Conservation (phyloP, 2,113 vertebrate species). For the Boulengeromyrus knoepffleri region DNA sequence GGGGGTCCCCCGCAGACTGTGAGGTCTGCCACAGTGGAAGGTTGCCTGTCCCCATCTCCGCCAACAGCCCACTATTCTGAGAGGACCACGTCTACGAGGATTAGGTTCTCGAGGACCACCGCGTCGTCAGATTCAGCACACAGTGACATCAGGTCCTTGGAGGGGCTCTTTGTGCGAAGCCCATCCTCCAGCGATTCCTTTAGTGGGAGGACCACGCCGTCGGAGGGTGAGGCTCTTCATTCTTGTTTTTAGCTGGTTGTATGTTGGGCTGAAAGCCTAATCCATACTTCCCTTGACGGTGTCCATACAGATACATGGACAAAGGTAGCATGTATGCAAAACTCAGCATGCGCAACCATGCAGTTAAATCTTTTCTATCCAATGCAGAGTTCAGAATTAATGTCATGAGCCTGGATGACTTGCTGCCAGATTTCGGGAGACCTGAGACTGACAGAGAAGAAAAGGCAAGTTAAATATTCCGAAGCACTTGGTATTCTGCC, state of each 20-base stretch:
- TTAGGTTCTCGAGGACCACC: slow-evolving; percentile 17
- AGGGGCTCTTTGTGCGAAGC: slow-evolving; percentile 56
- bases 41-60: slow-evolving; percentile 17
- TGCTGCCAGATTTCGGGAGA: slow-evolving; percentile 45
- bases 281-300: not conserved
- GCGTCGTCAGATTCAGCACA: slow-evolving; percentile 32
- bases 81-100: slow-evolving; percentile 12
- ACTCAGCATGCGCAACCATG: not conserved
- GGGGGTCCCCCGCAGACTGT: slow-evolving; percentile 29
- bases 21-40: not conserved
- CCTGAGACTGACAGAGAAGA: slow-evolving; percentile 19
- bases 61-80: not conserved
- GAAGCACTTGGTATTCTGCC: not conserved
- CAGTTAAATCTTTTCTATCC: slow-evolving; percentile 20
- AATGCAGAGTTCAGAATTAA: slow-evolving; percentile 72
- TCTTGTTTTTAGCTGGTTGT: not conserved
- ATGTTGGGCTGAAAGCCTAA: not conserved
- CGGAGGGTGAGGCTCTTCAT: slow-evolving; percentile 51
- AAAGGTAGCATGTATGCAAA: not conserved
- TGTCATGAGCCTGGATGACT: slow-evolving; percentile 72
- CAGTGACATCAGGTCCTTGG: slow-evolving; percentile 57
- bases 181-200: slow-evolving; percentile 28
- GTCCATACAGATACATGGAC: not conserved
- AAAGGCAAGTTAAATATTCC: slow-evolving; percentile 30
- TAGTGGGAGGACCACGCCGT: slow-evolving; percentile 45